Evolutionary conservation across 1,140 invertebrate species (phyloP).

Genomic region (Pinna nobilis): DNA sequence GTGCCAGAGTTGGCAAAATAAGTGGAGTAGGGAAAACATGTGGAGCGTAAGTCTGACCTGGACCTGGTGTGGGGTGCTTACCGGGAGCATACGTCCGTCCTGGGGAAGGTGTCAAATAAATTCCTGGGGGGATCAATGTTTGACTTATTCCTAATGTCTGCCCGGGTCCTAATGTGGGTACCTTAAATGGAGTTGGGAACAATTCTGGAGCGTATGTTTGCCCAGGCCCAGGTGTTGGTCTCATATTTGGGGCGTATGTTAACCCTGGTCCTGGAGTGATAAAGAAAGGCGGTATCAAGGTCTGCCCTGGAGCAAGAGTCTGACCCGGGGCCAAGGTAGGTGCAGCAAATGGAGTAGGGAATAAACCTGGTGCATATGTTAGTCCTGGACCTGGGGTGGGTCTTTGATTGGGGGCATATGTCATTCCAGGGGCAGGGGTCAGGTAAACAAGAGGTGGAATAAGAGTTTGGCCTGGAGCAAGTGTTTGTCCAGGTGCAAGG

Average conservation of each 20-base stretch:
- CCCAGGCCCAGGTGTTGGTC: constrained; percentile 38
- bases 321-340: constrained; percentile 42
- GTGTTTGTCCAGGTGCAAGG: constrained; percentile 34
- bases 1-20: constrained; percentile 11
- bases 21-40: constrained; percentile 22
- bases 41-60: constrained; percentile 17
- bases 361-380: constrained; percentile 37
- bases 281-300: constrained; percentile 30
- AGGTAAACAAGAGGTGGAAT: constrained; percentile 20
- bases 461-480: constrained; percentile 24
- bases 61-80: constrained; percentile 16
- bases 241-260: constrained; percentile 46
- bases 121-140: constrained; percentile 13
- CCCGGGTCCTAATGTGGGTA: constrained; percentile 36
- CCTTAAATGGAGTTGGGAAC: constrained; percentile 29
- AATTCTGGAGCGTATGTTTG: constrained; percentile 26
- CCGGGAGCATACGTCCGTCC: constrained; percentile 16
- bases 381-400: not conserved
- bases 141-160: constrained; percentile 33
- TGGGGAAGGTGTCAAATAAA: constrained; percentile 16
- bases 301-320: constrained; percentile 40
- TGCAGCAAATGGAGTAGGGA: constrained; percentile 34
- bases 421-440: constrained; percentile 13
- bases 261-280: constrained; percentile 40
- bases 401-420: constrained; percentile 5